These are phyloP conservation scores for Acinonyx jubatus DNA, from an alignment of 2,113 vertebrate genomes.

Conservation along the genomic window DNA sequence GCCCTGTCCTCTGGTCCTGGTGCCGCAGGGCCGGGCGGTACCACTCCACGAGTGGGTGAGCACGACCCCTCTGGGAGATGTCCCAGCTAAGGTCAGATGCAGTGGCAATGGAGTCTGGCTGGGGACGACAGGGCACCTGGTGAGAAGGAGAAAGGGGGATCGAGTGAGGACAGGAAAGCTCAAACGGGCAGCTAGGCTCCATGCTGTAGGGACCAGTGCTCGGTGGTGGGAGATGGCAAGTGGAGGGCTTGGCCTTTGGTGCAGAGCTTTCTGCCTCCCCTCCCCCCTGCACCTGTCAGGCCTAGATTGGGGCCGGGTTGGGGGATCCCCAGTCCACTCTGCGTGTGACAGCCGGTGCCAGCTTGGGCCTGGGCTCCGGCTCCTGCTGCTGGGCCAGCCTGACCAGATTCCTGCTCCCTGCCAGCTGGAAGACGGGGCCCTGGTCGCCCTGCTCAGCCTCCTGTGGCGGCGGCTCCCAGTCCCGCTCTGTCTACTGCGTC, in stretches of 20 bases:
- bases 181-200: not conserved
- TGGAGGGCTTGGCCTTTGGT: not conserved
- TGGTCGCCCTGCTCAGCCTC: conserved; percentile 93
- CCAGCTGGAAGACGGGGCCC: conserved; percentile 92
- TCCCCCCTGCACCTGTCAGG: not conserved
- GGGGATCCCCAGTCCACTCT: not conserved
- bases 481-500: conserved; percentile 91
- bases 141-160: not conserved
- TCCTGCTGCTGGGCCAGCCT: not conserved
- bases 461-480: conserved; percentile 93
- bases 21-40: not conserved
- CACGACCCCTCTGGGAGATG: not conserved
- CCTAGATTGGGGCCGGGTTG: fast-evolving
- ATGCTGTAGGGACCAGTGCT: not conserved
- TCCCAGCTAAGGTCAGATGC: not conserved
- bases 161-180: not conserved
- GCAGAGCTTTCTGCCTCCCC: not conserved
- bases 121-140: not conserved
- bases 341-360: not conserved
- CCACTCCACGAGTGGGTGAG: not conserved
- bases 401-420: not conserved
- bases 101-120: not conserved
- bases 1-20: not conserved
- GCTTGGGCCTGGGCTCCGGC: not conserved
- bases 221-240: fast-evolving